A percentile compares a stretch with the other conserved stretches of the same genome.
Conservation (phyloP, 2,113 vertebrate genomes). For the Megaceryle maxima region DNA sequence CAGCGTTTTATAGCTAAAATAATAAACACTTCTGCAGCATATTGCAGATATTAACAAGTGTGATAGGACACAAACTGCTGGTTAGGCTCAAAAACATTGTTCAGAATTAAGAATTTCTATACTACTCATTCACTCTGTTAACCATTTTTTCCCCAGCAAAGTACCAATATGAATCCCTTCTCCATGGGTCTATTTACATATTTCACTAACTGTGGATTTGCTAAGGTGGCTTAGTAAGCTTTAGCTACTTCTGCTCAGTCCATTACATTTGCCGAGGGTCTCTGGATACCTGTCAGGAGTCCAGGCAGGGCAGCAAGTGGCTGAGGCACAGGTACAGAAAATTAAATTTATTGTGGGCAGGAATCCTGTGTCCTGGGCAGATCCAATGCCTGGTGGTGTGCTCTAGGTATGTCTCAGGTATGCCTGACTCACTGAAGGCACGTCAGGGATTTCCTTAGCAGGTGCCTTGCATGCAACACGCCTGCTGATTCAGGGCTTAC, state of each 20-base stretch:
- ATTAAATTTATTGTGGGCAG: neutral
- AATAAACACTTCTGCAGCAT: neutral
- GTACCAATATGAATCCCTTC: neutral
- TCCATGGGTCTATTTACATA: neutral
- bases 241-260: neutral
- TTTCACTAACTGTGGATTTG: neutral
- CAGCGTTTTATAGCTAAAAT: neutral
- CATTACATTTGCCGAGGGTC: neutral
- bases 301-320: neutral
- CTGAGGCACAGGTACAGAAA: neutral
- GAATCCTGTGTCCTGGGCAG: neutral
- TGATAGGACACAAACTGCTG: neutral
- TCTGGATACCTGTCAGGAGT: neutral
- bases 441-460: neutral
- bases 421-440: neutral
- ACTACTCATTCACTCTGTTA: neutral
- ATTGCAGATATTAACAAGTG: neutral
- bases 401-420: neutral
- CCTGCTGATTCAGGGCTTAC: neutral
- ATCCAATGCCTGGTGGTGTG: rapidly evolving
- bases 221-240: neutral
- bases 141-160: neutral
- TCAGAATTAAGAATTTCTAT: conserved; percentile 7
- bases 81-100: neutral
- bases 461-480: rapidly evolving